A percentile compares a stretch with the other conserved stretches of the same genome.
phyloP scores from a whole-genome alignment of 2,797 vertebrate genomes.

The Apodemus agrarius region DNA sequence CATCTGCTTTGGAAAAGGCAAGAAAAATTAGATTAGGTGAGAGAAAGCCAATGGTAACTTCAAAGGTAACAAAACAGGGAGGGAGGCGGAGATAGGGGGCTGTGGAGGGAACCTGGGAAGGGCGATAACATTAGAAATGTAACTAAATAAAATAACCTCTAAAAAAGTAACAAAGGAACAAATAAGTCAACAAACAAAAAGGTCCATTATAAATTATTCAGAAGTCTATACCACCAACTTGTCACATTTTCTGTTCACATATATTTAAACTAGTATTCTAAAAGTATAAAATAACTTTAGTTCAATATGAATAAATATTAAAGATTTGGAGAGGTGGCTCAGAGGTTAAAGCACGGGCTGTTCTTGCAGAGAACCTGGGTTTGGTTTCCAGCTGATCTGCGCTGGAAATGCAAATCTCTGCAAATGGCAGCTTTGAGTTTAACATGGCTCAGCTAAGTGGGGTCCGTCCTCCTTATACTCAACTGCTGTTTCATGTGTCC shows the following conservation, averaged over 20 bases:
- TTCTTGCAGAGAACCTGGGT: neutral
- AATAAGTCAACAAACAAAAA: neutral
- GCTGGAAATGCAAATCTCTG: neutral
- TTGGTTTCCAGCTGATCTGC: neutral
- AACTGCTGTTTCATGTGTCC: neutral
- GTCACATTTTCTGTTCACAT: neutral
- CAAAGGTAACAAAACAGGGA: neutral
- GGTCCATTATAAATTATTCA: neutral
- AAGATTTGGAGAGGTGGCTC: neutral
- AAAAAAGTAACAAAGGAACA: neutral
- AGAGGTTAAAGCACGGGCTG: neutral
- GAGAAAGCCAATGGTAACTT: neutral
- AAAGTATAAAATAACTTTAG: neutral
- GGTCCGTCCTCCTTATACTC: neutral
- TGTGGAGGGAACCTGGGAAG: too few relatives aligned
- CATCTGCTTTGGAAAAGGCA: constrained; percentile 14
- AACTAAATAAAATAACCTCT: neutral
- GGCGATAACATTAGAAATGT: too few relatives aligned
- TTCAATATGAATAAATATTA: neutral
- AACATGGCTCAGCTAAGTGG: neutral
- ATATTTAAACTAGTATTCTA: neutral
- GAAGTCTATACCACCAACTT: neutral
- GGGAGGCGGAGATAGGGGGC: too few relatives aligned
- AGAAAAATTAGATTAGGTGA: neutral
- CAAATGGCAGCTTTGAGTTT: neutral